Evolutionary conservation across 2,797 vertebrate genomes (phyloP).

Genomic region (Vireo griseus): DNA sequence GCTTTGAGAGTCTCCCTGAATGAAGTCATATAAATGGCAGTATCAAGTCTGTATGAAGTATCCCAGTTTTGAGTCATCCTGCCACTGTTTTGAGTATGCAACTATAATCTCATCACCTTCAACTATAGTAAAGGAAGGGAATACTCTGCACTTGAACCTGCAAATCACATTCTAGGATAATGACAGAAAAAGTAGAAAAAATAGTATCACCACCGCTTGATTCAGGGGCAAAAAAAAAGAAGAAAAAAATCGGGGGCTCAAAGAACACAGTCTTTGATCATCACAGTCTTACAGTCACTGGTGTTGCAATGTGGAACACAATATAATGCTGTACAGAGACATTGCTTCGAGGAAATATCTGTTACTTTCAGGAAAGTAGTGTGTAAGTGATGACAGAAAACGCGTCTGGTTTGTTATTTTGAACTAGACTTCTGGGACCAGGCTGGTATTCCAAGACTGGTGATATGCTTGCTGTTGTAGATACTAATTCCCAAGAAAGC

Average conservation of each 20-base stretch:
- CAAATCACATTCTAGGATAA: background rate
- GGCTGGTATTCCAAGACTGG: background rate
- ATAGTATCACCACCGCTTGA: accelerated
- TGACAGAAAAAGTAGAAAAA: background rate
- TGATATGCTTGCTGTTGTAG: background rate
- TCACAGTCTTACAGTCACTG: background rate
- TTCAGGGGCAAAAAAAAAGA: accelerated
- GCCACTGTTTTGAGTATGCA: background rate
- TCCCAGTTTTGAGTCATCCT: background rate
- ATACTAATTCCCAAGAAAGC: background rate
- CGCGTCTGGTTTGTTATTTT: background rate
- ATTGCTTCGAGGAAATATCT: background rate
- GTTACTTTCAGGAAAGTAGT: background rate
- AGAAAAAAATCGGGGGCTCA: background rate
- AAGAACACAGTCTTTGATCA: background rate
- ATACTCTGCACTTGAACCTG: background rate
- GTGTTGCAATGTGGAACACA: background rate
- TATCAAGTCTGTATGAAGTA: background rate
- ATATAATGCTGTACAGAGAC: background rate
- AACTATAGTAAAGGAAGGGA: background rate
- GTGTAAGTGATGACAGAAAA: background rate
- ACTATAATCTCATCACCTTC: background rate
- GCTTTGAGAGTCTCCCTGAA: background rate
- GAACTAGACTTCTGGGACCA: background rate
- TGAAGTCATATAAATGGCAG: background rate